Conservation (phyloP, 1,140 invertebrate species). For the Lepidurus couesii region DNA sequence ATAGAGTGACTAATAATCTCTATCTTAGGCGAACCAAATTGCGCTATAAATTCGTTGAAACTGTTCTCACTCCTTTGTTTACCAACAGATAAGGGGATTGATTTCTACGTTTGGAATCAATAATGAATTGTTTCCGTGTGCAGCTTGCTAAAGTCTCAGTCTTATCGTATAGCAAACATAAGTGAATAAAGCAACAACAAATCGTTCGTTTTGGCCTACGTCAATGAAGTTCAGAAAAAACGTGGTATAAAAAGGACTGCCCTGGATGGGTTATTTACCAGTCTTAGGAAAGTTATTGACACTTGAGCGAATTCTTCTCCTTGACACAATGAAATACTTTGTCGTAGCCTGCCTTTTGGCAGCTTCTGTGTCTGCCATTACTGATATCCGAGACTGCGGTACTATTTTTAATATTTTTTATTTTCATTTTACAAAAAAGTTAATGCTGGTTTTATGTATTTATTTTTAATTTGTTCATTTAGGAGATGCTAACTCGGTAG, state of each 20-base stretch:
- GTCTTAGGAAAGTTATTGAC: background rate
- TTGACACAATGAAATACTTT: constrained; percentile 23
- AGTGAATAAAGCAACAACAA: background rate
- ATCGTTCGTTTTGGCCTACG: background rate
- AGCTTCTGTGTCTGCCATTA: constrained; percentile 3
- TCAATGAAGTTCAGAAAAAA: background rate
- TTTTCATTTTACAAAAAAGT: background rate
- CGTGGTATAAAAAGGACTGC: background rate
- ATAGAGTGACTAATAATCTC: no score
- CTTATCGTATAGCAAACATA: constrained; percentile 6
- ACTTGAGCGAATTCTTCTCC: background rate
- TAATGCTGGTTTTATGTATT: background rate
- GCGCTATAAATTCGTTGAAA: no score
- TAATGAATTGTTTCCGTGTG: background rate
- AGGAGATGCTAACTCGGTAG: background rate
- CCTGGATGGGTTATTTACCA: background rate
- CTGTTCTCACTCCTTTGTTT: background rate
- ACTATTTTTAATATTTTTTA: background rate
- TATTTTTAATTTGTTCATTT: background rate
- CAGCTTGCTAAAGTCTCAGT: constrained; percentile 2
- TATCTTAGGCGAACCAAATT: no score
- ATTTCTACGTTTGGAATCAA: background rate
- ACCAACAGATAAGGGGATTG: background rate
- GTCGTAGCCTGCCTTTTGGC: constrained; percentile 6
- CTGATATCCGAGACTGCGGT: constrained; percentile 24